Percentiles rank a stretch among this genome's conserved stretches.
Conservation (phyloP, 2,113 vertebrate species). For the Vulpes lagopus region DNA sequence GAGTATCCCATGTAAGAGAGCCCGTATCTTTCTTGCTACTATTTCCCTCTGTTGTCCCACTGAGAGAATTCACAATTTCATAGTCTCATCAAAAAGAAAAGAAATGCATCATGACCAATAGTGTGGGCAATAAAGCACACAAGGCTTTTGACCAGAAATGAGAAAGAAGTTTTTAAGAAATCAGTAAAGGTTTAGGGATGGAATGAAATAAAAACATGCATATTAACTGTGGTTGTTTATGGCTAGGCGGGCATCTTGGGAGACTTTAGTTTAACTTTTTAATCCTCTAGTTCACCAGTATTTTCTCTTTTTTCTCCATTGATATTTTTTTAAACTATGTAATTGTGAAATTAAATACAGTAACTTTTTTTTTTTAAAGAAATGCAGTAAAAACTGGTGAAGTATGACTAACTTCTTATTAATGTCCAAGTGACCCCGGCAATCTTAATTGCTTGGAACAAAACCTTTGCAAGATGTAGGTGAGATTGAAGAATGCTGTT, state of each 20-base stretch:
- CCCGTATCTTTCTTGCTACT: neutral
- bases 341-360: neutral
- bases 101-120: neutral
- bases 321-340: neutral
- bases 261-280: neutral
- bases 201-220: neutral
- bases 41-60: neutral
- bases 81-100: neutral
- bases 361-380: neutral
- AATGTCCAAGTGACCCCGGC: neutral
- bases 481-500: constrained; percentile 69
- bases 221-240: neutral
- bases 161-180: neutral
- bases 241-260: neutral
- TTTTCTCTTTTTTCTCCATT: neutral
- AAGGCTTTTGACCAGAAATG: neutral
- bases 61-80: neutral
- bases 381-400: constrained; percentile 37
- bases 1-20: neutral
- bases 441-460: constrained; percentile 63
- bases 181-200: constrained; percentile 43
- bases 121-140: neutral
- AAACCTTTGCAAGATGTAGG: constrained; percentile 42
- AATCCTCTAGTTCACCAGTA: neutral
- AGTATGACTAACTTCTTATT: constrained; percentile 40